These are phyloP conservation scores for Campoplex nolae DNA, from an alignment of 2,888 invertebrate species.

Conservation along the genomic window DNA sequence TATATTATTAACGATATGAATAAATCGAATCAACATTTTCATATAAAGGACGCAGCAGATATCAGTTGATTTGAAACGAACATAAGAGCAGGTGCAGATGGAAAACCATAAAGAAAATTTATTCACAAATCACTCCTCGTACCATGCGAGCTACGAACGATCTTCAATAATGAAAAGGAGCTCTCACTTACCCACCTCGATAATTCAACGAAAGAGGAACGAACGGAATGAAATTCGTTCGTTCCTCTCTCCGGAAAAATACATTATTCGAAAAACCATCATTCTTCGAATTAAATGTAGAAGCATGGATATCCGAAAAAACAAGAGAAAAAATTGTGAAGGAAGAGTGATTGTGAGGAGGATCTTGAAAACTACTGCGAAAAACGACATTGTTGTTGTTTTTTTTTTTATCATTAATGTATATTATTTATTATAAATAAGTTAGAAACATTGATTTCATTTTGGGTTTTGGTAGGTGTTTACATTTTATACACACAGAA, in stretches of 20 bases:
- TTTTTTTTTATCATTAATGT: slow-evolving; percentile 82
- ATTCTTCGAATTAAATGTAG: not conserved
- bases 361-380: slow-evolving; percentile 75
- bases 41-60: not conserved
- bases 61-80: not conserved
- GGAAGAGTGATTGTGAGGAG: slow-evolving; percentile 34
- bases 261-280: not conserved
- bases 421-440: slow-evolving; percentile 85
- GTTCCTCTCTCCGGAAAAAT: no score
- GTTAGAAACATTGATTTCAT: slow-evolving; percentile 84
- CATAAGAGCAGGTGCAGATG: not conserved
- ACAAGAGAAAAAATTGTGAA: slow-evolving; percentile 11
- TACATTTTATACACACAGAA: slow-evolving; percentile 84
- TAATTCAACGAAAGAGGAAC: not conserved
- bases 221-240: not conserved
- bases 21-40: no score
- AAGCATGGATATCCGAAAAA: not conserved
- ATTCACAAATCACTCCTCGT: not conserved
- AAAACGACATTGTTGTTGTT: slow-evolving; percentile 76
- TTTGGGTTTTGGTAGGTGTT: slow-evolving; percentile 82
- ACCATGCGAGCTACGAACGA: not conserved
- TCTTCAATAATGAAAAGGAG: not conserved
- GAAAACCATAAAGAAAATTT: not conserved
- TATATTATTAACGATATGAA: no score
- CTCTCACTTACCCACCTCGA: not conserved